These are phyloP conservation scores for Trichogramma evanescens DNA, from an alignment of 2,888 invertebrate genomes.

Conservation along the genomic window DNA sequence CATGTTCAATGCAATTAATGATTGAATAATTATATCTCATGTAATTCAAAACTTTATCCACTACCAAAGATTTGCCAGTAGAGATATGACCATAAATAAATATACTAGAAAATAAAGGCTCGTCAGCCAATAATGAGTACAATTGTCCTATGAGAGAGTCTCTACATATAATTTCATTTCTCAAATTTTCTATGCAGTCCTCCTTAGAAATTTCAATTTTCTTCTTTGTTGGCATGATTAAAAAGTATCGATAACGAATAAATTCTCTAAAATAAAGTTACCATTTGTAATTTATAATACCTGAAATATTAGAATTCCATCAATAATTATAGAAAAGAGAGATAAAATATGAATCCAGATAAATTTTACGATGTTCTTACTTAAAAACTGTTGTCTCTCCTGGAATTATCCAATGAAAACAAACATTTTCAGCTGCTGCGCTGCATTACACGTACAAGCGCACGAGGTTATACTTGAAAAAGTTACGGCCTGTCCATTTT, in stretches of 20 bases:
- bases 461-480: no score
- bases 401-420: no score
- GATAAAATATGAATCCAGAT: no score
- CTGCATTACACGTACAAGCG: no score
- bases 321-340: no score
- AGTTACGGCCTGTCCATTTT: no score
- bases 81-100: conserved; percentile 78
- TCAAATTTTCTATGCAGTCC: conserved; percentile 44
- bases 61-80: conserved; percentile 73
- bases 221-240: conserved; percentile 1
- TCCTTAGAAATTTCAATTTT: conserved; percentile 45
- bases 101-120: conserved; percentile 62
- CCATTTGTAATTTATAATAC: background rate
- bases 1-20: conserved; percentile 78
- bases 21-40: conserved; percentile 56
- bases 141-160: conserved; percentile 50
- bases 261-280: conserved; percentile 12
- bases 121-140: conserved; percentile 53
- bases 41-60: conserved; percentile 55
- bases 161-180: conserved; percentile 48
- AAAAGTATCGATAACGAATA: conserved; percentile 6
- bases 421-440: no score
- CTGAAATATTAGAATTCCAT: no score
- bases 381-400: no score
- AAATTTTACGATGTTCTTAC: no score